Conservation (phyloP, 2,113 vertebrate genomes). For the Alethe castanea region DNA sequence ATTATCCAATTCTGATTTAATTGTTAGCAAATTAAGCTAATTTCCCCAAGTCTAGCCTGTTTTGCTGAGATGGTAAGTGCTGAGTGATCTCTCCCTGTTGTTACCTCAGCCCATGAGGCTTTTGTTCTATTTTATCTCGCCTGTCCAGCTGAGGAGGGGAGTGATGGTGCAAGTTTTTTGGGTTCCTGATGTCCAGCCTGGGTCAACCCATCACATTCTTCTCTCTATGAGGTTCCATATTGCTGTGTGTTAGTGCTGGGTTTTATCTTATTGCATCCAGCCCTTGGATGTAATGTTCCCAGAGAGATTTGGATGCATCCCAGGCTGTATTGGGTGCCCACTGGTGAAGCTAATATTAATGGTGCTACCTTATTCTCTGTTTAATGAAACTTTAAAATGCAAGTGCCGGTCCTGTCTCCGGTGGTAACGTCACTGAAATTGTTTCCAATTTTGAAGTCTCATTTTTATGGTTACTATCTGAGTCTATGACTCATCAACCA, state of each 20-base stretch:
- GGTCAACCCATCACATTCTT: not conserved
- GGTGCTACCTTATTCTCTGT: not conserved
- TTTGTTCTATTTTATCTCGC: not conserved
- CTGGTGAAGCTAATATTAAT: not conserved
- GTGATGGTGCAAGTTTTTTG: not conserved
- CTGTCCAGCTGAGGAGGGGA: not conserved
- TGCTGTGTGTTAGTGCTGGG: not conserved
- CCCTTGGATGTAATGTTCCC: not conserved
- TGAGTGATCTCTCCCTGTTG: not conserved
- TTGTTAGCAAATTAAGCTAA: not conserved
- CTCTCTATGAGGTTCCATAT: not conserved
- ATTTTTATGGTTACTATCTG: conserved; percentile 38
- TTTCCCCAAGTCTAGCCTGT: not conserved
- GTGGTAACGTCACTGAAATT: conserved; percentile 4
- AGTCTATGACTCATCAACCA: conserved; percentile 31
- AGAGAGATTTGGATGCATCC: not conserved
- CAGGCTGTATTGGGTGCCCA: not conserved
- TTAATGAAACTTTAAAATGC: conserved; percentile 57
- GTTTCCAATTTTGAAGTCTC: conserved; percentile 24
- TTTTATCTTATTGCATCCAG: not conserved
- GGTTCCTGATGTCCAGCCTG: not conserved
- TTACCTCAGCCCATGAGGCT: not conserved
- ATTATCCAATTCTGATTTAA: not conserved
- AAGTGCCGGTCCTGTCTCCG: not conserved
- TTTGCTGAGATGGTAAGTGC: not conserved